phyloP scores from a whole-genome alignment of 2,888 invertebrate genomes.

The Meghimatium bilineatum region DNA sequence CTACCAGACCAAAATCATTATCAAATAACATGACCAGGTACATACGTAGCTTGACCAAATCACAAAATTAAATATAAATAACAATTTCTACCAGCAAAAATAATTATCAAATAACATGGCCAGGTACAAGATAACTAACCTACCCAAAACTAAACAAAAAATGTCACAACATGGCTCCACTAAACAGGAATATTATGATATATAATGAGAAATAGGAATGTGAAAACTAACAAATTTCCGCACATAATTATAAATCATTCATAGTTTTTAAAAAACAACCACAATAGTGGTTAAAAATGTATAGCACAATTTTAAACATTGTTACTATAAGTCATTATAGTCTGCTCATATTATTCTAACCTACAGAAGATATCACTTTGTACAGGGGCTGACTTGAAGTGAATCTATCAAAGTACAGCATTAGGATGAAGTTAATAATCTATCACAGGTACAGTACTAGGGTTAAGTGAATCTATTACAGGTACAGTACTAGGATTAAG shows the following conservation, averaged over 20 bases:
- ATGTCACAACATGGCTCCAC: slow-evolving; percentile 7
- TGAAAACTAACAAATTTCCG: not conserved
- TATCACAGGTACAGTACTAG: too few relatives aligned
- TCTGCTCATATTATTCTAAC: not conserved
- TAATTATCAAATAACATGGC: not conserved
- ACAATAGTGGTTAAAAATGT: slow-evolving; percentile 9
- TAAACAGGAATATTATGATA: slow-evolving; percentile 22
- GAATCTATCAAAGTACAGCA: too few relatives aligned
- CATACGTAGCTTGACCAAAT: too few relatives aligned
- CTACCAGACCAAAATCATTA: too few relatives aligned
- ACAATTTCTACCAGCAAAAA: too few relatives aligned
- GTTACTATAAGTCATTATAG: not conserved
- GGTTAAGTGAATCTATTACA: too few relatives aligned
- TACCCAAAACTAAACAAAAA: not conserved
- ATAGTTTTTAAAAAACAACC: slow-evolving; percentile 1
- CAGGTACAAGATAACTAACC: not conserved
- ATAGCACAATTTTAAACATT: not conserved
- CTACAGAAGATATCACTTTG: too few relatives aligned
- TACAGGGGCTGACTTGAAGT: too few relatives aligned
- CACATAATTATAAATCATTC: not conserved
- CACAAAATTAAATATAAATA: too few relatives aligned
- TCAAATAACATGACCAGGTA: too few relatives aligned
- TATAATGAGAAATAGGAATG: not conserved
- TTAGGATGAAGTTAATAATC: too few relatives aligned
- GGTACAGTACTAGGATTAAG: too few relatives aligned